Percentiles rank a stretch among this genome's conserved stretches.
These are phyloP conservation scores for Sardina pilchardus DNA, from an alignment of 2,113 vertebrate species.

Conservation along the genomic window DNA sequence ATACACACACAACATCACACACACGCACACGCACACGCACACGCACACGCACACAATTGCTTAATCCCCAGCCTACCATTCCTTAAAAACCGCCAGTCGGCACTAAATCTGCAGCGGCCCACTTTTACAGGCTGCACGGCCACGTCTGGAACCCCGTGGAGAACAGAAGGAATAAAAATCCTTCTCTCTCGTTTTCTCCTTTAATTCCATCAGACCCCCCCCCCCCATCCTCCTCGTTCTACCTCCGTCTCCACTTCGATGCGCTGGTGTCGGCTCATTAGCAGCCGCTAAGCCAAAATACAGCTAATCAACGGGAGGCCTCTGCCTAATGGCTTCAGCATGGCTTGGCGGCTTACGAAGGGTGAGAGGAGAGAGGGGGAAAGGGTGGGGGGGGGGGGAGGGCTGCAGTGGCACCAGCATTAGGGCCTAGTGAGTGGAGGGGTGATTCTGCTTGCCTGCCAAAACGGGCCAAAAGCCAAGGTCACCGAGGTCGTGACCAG, in stretches of 20 bases:
- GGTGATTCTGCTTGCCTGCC: background rate
- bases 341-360: conserved; percentile 3
- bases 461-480: background rate
- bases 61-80: too few relatives aligned
- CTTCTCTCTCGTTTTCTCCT: background rate
- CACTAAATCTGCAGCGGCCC: background rate
- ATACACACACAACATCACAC: background rate
- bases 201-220: background rate
- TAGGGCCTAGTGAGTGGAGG: background rate
- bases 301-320: conserved; percentile 37
- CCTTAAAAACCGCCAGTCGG: too few relatives aligned
- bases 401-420: background rate
- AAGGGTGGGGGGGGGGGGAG: background rate
- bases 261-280: conserved; percentile 31
- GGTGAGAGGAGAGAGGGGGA: background rate
- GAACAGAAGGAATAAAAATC: background rate
- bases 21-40: background rate
- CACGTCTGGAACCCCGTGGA: background rate
- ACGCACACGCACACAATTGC: background rate
- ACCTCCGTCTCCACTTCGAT: background rate
- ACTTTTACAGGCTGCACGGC: background rate
- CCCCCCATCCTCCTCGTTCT: background rate
- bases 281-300: conserved; percentile 33
- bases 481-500: conserved; percentile 2
- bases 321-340: conserved; percentile 31